These are phyloP conservation scores for Gastrophysa polygoni DNA, from an alignment of 2,888 invertebrate species.

Conservation along the genomic window DNA sequence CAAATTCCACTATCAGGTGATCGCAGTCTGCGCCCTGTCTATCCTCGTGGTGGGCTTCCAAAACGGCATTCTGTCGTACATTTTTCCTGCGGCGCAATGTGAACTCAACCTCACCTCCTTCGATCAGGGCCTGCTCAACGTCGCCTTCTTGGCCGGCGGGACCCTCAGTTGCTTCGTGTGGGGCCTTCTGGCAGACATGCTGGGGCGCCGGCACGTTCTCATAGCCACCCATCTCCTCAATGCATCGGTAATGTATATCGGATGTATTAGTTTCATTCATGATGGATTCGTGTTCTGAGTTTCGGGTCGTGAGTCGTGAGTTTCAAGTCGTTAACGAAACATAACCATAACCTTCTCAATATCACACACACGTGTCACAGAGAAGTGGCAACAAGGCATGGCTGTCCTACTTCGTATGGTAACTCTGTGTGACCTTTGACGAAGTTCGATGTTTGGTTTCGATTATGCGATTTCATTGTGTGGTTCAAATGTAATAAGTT, in stretches of 20 bases:
- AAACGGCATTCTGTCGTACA: conserved; percentile 73
- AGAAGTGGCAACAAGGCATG: too few relatives aligned
- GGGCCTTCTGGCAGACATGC: conserved; percentile 79
- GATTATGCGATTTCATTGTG: too few relatives aligned
- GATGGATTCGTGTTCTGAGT: too few relatives aligned
- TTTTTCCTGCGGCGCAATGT: conserved; percentile 74
- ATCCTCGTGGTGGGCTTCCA: conserved; percentile 69
- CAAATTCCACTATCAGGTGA: conserved; percentile 68
- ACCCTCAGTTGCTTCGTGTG: conserved; percentile 78
- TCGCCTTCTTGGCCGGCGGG: conserved; percentile 74
- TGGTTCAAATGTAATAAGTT: too few relatives aligned
- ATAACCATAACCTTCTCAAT: too few relatives aligned
- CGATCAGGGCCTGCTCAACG: conserved; percentile 73
- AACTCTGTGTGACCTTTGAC: too few relatives aligned
- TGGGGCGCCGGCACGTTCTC: conserved; percentile 68
- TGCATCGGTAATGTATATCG: conserved; percentile 60
- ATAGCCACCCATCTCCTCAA: conserved; percentile 54
- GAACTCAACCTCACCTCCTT: conserved; percentile 70
- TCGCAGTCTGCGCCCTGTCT: conserved; percentile 68
- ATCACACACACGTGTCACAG: too few relatives aligned
- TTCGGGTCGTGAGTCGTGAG: too few relatives aligned
- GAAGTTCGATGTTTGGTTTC: too few relatives aligned
- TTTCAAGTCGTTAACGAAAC: too few relatives aligned
- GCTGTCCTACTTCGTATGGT: too few relatives aligned
- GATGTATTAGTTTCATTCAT: too few relatives aligned